Percentiles rank a stretch among this genome's conserved stretches.
Conservation (phyloP, 37 sponge, comb jelly and placozoan genomes). For the Theonella swinhoei region DNA sequence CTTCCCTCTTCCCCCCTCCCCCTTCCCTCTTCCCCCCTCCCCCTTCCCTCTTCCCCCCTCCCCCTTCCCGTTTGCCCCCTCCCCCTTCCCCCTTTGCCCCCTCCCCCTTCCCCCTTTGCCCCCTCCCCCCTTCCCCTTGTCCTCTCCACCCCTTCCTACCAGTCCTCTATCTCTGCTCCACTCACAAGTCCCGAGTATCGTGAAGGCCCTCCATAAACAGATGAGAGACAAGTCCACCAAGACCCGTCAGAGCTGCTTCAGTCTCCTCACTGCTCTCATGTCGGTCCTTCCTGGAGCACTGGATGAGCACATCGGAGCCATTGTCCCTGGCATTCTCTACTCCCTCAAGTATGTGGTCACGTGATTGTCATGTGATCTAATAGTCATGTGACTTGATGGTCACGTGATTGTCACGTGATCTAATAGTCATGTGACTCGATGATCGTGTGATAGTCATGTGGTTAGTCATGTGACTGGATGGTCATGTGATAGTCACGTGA, state of each 20-base stretch:
- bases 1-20: background rate
- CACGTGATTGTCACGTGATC: background rate
- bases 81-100: background rate
- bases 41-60: background rate
- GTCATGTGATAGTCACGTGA: slow-evolving; percentile 9
- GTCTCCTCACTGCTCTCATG: slow-evolving; percentile 85
- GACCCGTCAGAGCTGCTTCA: slow-evolving; percentile 94
- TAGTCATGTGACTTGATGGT: slow-evolving; percentile 19
- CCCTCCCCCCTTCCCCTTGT: no score
- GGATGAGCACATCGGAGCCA: slow-evolving; percentile 73
- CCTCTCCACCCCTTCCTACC: no score
- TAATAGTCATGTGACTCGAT: background rate
- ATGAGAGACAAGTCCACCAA: slow-evolving; percentile 91
- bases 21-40: background rate
- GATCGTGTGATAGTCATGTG: slow-evolving; percentile 18
- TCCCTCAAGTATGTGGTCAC: slow-evolving; percentile 82
- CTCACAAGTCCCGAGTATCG: slow-evolving; percentile 80
- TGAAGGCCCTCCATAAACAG: slow-evolving; percentile 86
- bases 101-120: background rate
- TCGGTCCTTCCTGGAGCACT: slow-evolving; percentile 89
- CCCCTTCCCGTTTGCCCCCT: background rate
- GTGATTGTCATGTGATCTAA: background rate
- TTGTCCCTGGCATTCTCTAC: slow-evolving; percentile 89
- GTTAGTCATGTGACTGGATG: background rate
- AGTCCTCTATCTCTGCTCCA: slow-evolving; percentile 66